phyloP scores from a whole-genome alignment of 2,888 invertebrate genomes.

The Platycnemis pennipes region DNA sequence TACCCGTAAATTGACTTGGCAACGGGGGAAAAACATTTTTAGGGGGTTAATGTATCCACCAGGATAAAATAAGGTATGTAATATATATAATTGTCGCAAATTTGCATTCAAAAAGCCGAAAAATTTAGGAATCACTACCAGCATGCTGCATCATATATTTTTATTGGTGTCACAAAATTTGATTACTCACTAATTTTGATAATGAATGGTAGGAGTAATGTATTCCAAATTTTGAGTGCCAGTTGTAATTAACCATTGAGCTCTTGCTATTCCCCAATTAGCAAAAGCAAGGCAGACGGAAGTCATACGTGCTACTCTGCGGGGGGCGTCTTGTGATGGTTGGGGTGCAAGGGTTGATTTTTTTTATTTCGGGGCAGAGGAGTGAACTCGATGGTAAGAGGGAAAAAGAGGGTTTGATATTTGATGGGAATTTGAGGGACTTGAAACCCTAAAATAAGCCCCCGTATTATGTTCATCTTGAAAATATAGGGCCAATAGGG shows the following conservation, averaged over 20 bases:
- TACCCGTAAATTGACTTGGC: no score
- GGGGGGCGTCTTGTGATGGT: background rate
- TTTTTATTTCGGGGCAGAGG: background rate
- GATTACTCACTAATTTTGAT: background rate
- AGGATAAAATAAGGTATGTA: no score
- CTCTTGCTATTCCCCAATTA: background rate
- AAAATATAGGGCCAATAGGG: background rate
- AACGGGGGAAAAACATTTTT: no score
- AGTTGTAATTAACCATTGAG: background rate
- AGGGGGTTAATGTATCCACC: no score
- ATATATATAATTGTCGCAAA: no score
- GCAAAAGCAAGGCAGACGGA: background rate
- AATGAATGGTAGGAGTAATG: background rate
- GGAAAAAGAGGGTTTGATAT: background rate
- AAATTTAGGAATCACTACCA: no score
- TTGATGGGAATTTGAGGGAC: background rate
- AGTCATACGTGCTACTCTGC: background rate
- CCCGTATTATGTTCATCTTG: background rate
- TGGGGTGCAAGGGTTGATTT: background rate
- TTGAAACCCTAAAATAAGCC: background rate
- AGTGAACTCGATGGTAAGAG: background rate
- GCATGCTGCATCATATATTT: no score
- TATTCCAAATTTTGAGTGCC: background rate
- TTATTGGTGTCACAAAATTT: no score
- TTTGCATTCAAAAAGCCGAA: no score